Percentiles rank a stretch among this genome's conserved stretches.
Conservation (phyloP, 1,140 invertebrate species). For the Polyergus mexicanus region DNA sequence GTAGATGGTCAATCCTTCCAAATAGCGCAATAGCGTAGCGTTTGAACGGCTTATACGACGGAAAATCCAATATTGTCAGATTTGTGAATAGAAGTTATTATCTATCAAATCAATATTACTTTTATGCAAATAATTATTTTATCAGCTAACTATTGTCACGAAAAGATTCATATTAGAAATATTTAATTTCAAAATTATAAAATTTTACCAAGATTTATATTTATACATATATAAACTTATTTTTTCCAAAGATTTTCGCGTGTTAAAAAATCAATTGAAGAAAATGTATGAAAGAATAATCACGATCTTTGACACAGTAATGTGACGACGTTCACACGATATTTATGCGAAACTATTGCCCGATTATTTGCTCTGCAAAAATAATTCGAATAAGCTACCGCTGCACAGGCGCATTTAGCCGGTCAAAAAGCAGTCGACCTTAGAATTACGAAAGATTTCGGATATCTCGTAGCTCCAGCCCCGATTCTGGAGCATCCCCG, state of each 20-base stretch:
- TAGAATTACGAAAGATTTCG: constrained; percentile 28
- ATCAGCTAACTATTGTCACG: not conserved
- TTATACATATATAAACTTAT: no score
- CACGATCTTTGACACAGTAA: not conserved
- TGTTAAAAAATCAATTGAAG: not conserved
- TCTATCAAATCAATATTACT: not conserved
- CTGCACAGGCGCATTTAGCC: not conserved
- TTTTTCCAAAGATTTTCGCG: no score
- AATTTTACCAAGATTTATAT: no score
- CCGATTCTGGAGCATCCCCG: constrained; percentile 54
- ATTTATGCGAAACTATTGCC: not conserved
- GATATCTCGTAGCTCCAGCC: constrained; percentile 21
- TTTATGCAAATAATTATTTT: not conserved
- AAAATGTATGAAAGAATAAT: not conserved
- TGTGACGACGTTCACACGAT: not conserved
- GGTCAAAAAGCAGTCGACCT: constrained; percentile 8
- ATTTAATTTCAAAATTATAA: no score
- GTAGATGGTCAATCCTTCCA: constrained; percentile 26
- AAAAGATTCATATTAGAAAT: no score
- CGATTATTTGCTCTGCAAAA: constrained; percentile 31
- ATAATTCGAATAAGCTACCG: not conserved
- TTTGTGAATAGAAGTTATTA: not conserved
- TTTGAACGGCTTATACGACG: not conserved
- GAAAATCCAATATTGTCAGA: constrained; percentile 5
- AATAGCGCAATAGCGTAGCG: constrained; percentile 1